Base-by-base conservation (phyloP, 1,140 invertebrate genomes). In the Drosophila navojoa region DNA sequence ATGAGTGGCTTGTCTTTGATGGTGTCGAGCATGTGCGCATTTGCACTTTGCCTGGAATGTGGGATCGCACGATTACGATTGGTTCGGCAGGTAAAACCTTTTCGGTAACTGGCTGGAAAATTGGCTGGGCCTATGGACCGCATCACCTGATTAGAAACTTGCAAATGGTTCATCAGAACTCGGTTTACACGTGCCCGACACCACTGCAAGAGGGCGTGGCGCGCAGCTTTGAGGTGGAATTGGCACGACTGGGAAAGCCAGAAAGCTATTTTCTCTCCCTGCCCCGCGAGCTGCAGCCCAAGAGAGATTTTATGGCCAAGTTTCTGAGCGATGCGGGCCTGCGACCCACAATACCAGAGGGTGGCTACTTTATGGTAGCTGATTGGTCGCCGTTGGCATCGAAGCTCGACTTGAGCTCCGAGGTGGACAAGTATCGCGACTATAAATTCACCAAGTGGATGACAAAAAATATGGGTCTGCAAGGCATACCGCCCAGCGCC, bases 21-120 rank as follows among this genome's bases (percentile, higher is more conserved):
- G 96, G 96, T 1, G 93, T 95, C 47, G 94, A 98, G 91, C 98
- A 99, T 93, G 95, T 98, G 66, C 94, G 98, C 90, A 98, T 99
- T 68, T 96, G 96, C n/a, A 96, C 97, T 0, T 91, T 99, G 9
- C 98, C 98, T 13, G 98, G 94, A 5, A 99, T 99, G 99, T 99
- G 97, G 96, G 98, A 99, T 67, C 94, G 98, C 59, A 99, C 99
- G 0, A 96, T 99, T 19, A 99, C 99, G 0, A 96, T 99, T 82
- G 98, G 99, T 0, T 99, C 98, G 52, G 98, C 98, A 0, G 99
- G 99, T 0, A 99, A 99, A 94, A 98, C 98, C 0, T 99, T 99
- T 92, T 98, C 97, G 77, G 97, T 98, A 4, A 99, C 99, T 5
- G 99, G 99, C 3, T 98, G 98, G 98, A 99, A 98, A 94, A 94